Evolutionary conservation across 1,140 invertebrate genomes (phyloP), one percentile per base, ranked within the genome.

Genomic region (Meloidogyne chitwoodi): DNA sequence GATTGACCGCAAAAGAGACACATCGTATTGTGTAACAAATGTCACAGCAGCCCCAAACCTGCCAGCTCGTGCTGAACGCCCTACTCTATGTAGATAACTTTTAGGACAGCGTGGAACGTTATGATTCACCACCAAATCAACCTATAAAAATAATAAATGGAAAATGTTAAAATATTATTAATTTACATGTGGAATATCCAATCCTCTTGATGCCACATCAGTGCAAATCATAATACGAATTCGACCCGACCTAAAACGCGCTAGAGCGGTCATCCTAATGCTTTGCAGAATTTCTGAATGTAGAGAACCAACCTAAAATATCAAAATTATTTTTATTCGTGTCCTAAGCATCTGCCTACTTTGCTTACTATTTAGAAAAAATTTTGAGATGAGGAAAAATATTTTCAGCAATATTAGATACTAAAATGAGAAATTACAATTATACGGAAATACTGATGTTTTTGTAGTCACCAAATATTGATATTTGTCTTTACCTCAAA

Each of bases 1-100:
- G 74, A 98, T 93, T 61, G 92, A 91, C 44, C 93, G 91, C 4
- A 98, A 89, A 31, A 94, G 88, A 84, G 93, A 91, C 16, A 98
- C 91, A 86, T 99, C 95, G 87, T 93, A 91, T 24, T 94, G 95
- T 0, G 93, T 94, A 69, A 98, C 91, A 61, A 99, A 90, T 27
- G 93, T 94, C 65, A 99, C 91, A 0, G 96, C 92, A 64, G 80
- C 86, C 22, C 89, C 90, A 76, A 85, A 85, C 24, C 83, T 72
- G 24, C 84, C 84, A 70, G 84, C 84, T 41, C 84, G 78, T 12
- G 84, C 83, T 12, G 85, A 85, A 63, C 84, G 74, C 11, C 85
- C 84, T 16, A 85, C 84, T 56, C 84, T 41, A 73, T 85, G 84
- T 16, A 85, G 74, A 61, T 85, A 85, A 2, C 81, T 81, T 66